Evolutionary conservation across 2,113 vertebrate species (phyloP).

Genomic region (Actenoides hombroni): DNA sequence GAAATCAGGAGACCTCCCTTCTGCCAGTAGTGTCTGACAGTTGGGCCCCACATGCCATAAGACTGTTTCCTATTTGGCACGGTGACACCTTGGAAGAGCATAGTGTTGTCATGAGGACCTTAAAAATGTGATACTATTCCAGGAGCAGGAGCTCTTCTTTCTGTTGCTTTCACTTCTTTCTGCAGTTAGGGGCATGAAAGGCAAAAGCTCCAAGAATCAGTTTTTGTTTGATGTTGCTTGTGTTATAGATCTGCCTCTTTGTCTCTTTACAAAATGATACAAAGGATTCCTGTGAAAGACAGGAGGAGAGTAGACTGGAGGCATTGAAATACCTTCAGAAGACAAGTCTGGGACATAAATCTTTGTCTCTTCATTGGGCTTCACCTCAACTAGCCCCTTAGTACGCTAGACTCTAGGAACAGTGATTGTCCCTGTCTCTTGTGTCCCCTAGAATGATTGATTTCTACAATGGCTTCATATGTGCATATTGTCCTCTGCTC

Average conservation of each 20-base stretch:
- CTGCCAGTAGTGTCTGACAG: not conserved
- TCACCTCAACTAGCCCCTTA: not conserved
- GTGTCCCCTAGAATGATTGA: not conserved
- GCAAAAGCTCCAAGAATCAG: not conserved
- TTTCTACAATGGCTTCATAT: not conserved
- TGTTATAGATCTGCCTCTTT: not conserved
- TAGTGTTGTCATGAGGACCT: not conserved
- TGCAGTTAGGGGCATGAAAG: not conserved
- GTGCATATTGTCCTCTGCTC: not conserved
- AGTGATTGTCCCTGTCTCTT: not conserved
- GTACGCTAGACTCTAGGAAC: not conserved
- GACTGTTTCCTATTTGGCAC: not conserved
- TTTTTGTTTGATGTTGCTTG: not conserved
- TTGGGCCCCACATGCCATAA: not conserved
- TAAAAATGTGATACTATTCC: not conserved
- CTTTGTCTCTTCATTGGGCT: not conserved
- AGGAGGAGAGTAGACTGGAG: not conserved
- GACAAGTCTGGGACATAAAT: not conserved
- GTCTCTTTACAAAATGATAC: not conserved
- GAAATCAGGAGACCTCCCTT: not conserved
- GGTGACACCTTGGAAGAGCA: not conserved
- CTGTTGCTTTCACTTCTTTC: not conserved
- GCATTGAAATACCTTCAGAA: not conserved
- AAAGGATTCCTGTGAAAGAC: not conserved
- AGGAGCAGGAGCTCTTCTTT: not conserved